Evolutionary conservation across 2,888 invertebrate genomes (phyloP).

Genomic region (Carcina quercana): DNA sequence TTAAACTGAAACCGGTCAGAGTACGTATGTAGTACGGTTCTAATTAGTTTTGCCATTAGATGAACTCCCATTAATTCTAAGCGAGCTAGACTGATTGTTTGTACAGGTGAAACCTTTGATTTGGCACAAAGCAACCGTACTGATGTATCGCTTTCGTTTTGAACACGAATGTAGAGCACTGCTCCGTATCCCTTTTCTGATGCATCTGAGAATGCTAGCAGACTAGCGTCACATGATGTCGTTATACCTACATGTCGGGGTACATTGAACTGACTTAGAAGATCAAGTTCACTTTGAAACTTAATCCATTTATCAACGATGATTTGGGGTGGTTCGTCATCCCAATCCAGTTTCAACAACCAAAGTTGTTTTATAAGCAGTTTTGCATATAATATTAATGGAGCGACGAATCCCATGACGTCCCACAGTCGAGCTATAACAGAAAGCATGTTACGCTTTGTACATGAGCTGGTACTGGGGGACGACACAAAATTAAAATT

Average conservation of each 20-base stretch:
- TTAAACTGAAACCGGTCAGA: too few species aligned
- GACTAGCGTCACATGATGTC: background rate
- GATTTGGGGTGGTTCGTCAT: constrained; percentile 5
- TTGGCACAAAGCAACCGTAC: constrained; percentile 11
- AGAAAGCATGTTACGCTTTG: constrained; percentile 14
- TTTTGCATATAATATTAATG: constrained; percentile 14
- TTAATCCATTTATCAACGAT: background rate
- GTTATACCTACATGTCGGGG: constrained; percentile 11
- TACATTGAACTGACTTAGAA: constrained; percentile 1
- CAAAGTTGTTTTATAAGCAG: constrained; percentile 9
- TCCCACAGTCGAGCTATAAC: constrained; percentile 13
- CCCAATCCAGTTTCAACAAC: constrained; percentile 10
- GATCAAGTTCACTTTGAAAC: constrained; percentile 2
- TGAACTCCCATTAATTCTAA: constrained; percentile 10
- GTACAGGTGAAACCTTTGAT: constrained; percentile 10
- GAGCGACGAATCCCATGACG: constrained; percentile 13
- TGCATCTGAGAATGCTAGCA: constrained; percentile 14
- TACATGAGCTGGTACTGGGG: background rate
- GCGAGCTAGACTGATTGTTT: constrained; percentile 4
- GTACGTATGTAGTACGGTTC: background rate
- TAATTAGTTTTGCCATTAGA: constrained; percentile 8
- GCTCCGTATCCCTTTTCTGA: constrained; percentile 7
- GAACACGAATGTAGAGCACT: constrained; percentile 1
- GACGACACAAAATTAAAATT: background rate
- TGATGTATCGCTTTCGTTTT: background rate